Base-by-base conservation (phyloP, 2,113 vertebrate genomes). In the Silurus asotus region DNA sequence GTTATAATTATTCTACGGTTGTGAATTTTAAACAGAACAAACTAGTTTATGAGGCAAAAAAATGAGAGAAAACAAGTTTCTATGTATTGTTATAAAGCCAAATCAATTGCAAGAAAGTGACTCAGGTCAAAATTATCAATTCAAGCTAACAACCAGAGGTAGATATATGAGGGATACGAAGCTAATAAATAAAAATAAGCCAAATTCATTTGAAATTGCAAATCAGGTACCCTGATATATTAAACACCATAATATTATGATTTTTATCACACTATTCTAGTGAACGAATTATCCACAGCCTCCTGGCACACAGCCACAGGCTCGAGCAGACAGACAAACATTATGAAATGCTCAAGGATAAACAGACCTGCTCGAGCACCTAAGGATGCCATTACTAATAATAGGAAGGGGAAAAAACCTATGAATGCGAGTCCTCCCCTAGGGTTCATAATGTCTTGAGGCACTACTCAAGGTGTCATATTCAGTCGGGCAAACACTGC, bases 361-460 rank as follows among this genome's bases (percentile, higher is more conserved):
- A 81, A 20, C 64, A 78, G 55, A 74, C 69, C 64, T 82, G 78
- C 55, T 59, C 19, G 13, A 56, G 11, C 55, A 84, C 76, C 45
- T 10, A 77, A 37, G 81, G 67, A 85, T 61, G 37, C 83, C 80
- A 82, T 58, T 23, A 78, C n/a, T 55, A 74, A 78, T 79, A 79
- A 79, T 3, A 79, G 76, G 55, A 2, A 8, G 11, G 15, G 5
- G 19, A n/a, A 56, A n/a, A 81, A 48, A 62, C 20, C 5, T 19
- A 19, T 25, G 62, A 61, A 75, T 17, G 45, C 8, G 17, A 82
- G 48, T 75, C 69, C 19, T 75, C 55, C 78, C 82, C 49, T 17
- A 58, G 49, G 82, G 56, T 74, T 64, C 72, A 75, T 56, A 25
- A 69, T 70, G 74, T 87, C 85, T 83, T 85, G 56, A 89, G 81